Evolutionary conservation across 2,797 vertebrate species (phyloP).

Genomic region (Parambassis ranga): DNA sequence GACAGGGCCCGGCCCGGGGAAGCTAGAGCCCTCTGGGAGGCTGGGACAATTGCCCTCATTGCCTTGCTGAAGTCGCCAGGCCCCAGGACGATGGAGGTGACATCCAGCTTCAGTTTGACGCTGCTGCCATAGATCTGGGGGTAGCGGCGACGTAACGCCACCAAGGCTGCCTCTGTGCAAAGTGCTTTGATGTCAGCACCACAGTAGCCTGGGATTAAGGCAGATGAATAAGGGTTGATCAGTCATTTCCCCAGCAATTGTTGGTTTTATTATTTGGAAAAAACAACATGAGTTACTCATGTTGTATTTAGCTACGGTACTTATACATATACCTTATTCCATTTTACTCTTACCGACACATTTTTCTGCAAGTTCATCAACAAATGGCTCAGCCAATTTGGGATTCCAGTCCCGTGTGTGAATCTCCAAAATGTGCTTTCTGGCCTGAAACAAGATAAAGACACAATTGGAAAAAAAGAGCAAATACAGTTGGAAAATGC

Average conservation of each 20-base stretch:
- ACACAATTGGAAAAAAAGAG: neutral
- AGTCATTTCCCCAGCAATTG: neutral
- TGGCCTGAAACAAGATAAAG: conserved; percentile 80
- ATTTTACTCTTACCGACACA: conserved; percentile 91
- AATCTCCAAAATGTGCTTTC: conserved; percentile 99
- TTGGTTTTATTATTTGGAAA: neutral
- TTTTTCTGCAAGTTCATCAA: conserved; percentile 97
- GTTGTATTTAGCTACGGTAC: neutral
- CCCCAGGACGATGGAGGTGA: conserved; percentile 91
- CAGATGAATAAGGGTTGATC: neutral
- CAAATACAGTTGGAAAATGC: neutral
- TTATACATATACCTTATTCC: conserved; percentile 39
- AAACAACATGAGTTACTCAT: neutral
- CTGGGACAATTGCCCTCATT: conserved; percentile 94
- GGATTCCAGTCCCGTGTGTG: conserved; percentile 98
- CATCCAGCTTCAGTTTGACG: conserved; percentile 92
- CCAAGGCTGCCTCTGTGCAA: conserved; percentile 98
- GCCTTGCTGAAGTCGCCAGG: conserved; percentile 93
- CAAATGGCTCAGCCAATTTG: conserved; percentile 91
- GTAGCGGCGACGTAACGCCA: conserved; percentile 92
- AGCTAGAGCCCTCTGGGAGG: conserved; percentile 92
- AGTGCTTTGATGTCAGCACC: conserved; percentile 99
- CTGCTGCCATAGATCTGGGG: conserved; percentile 98
- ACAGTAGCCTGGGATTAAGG: conserved; percentile 87
- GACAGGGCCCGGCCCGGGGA: conserved; percentile 91